A percentile compares a stretch with the other conserved stretches of the same genome.
phyloP scores from a whole-genome alignment of 2,113 vertebrate species.

The Gracilinanus agilis region DNA sequence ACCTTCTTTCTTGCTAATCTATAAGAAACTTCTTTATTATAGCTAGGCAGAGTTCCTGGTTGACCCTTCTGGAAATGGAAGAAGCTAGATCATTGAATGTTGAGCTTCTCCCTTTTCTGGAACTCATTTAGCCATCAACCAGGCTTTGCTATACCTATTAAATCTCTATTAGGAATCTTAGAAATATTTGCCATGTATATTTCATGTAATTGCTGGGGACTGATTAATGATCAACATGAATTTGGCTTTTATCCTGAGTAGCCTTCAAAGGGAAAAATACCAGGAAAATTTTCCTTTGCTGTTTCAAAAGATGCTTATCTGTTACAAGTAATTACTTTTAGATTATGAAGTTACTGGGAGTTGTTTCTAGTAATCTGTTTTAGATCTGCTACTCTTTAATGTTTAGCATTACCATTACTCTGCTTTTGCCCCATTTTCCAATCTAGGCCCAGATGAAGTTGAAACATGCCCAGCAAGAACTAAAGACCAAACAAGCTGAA shows the following conservation, averaged over 20 bases:
- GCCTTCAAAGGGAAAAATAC: constrained; percentile 33
- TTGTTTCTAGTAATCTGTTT: not conserved
- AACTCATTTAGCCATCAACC: constrained; percentile 15
- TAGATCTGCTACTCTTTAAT: constrained; percentile 9
- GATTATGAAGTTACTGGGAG: not conserved
- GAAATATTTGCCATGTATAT: constrained; percentile 23
- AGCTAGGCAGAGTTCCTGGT: not conserved
- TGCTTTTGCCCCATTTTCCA: constrained; percentile 16
- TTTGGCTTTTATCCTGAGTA: constrained; percentile 28
- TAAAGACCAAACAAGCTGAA: constrained; percentile 93
- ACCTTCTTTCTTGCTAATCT: not conserved
- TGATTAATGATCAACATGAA: constrained; percentile 26
- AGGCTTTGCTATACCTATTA: constrained; percentile 31
- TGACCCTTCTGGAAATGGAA: constrained; percentile 21
- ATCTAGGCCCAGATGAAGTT: constrained; percentile 94
- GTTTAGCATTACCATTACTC: not conserved
- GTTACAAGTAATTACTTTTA: not conserved
- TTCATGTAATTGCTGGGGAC: constrained; percentile 16
- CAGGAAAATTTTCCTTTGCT: constrained; percentile 40
- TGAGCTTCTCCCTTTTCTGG: not conserved
- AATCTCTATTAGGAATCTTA: constrained; percentile 19
- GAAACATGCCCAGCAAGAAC: constrained; percentile 91
- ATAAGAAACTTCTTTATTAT: not conserved
- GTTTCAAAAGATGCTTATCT: not conserved
- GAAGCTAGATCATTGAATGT: constrained; percentile 14